phyloP scores from a whole-genome alignment of 2,888 invertebrate genomes.

The Watsonalla binaria region DNA sequence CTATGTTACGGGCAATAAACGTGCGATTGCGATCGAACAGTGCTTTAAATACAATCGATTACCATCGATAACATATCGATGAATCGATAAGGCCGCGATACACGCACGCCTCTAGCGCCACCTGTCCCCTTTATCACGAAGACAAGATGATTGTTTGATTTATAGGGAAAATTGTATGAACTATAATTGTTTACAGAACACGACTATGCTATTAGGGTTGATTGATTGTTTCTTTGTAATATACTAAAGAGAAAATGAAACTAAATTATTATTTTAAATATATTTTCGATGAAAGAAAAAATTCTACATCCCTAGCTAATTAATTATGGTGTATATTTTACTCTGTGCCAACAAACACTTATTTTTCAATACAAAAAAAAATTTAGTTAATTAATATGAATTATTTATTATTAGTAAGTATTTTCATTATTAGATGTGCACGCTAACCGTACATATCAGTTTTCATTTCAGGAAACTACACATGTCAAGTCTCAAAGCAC shows the following conservation, averaged over 20 bases:
- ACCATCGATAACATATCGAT: conserved; percentile 4
- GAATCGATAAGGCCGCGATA: conserved; percentile 11
- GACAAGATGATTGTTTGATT: conserved; percentile 16
- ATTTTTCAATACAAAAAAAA: no score
- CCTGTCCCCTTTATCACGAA: conserved; percentile 8
- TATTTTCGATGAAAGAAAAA: no score
- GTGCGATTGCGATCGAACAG: conserved; percentile 1
- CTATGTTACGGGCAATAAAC: conserved; percentile 2
- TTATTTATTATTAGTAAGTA: no score
- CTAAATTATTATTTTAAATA: no score
- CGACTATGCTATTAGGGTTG: conserved; percentile 32
- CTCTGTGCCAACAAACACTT: no score
- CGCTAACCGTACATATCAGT: no score
- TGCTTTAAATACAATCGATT: conserved; percentile 10
- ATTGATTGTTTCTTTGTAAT: conserved; percentile 45
- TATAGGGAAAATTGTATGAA: conserved; percentile 26
- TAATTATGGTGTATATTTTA: no score
- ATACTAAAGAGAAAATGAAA: background rate
- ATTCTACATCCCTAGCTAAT: no score
- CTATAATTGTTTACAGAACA: conserved; percentile 38
- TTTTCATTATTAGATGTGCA: no score
- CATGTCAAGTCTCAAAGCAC: no score
- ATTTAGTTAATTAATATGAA: no score
- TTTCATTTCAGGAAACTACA: no score
- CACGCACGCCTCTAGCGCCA: conserved; percentile 11